These are phyloP conservation scores for Phyto melanocephala DNA, from an alignment of 2,888 invertebrate genomes.

Conservation along the genomic window DNA sequence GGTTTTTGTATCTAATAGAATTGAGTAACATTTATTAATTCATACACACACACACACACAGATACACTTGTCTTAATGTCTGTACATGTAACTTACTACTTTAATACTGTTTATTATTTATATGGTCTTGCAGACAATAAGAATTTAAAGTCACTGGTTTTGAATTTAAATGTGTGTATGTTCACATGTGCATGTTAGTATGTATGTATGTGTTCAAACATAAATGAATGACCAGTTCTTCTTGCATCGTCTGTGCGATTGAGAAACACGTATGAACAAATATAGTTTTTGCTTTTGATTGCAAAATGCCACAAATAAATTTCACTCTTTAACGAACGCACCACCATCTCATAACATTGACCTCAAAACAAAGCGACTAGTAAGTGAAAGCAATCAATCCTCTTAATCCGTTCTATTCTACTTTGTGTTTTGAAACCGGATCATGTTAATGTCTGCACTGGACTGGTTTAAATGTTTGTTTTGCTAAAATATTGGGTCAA, in stretches of 20 bases:
- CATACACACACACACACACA: not conserved
- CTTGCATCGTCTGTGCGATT: no score
- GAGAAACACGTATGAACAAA: constrained; percentile 12
- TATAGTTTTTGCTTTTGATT: not conserved
- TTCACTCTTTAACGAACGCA: constrained; percentile 48
- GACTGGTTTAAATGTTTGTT: constrained; percentile 19
- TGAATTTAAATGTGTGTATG: no score
- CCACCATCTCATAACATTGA: constrained; percentile 52
- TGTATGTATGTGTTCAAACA: no score
- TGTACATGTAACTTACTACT: no score
- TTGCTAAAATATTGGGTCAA: constrained; percentile 19
- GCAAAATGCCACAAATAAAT: constrained; percentile 45
- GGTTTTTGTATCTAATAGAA: constrained; percentile 52
- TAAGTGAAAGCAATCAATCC: constrained; percentile 49
- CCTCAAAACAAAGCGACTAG: constrained; percentile 19
- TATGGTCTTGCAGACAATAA: constrained; percentile 27
- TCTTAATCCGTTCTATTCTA: not conserved
- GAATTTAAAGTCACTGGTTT: constrained; percentile 4
- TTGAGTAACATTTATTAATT: constrained; percentile 55
- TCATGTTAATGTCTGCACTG: constrained; percentile 1
- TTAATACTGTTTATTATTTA: not conserved
- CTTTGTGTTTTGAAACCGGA: constrained; percentile 36
- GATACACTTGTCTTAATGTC: not conserved
- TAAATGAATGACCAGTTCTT: no score
- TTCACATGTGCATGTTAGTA: no score